Conservation (phyloP, 1,140 invertebrate genomes). For the Lepeophtheirus salmonis region DNA sequence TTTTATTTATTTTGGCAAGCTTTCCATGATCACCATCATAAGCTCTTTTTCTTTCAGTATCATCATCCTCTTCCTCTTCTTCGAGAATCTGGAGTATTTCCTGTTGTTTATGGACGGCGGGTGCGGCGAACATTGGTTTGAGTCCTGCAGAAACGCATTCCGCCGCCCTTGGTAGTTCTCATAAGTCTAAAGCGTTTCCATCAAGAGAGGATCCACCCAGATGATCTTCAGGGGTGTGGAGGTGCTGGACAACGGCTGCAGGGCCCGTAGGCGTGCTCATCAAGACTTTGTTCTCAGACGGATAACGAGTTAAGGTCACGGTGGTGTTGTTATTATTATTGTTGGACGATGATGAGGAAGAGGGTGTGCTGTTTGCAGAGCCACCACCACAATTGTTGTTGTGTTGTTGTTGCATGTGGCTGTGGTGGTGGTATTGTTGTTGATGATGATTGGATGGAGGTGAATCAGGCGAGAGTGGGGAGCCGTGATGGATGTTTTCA, state of each 20-base stretch:
- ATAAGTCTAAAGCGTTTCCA: too few species aligned
- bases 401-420: neutral
- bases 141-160: too few species aligned
- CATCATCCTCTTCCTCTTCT: too few species aligned
- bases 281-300: constrained; percentile 13
- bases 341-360: constrained; percentile 8
- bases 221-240: too few species aligned
- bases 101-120: too few species aligned
- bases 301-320: constrained; percentile 13
- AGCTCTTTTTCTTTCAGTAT: too few species aligned
- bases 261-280: constrained; percentile 19
- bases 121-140: too few species aligned
- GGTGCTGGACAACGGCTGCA: constrained; percentile 16
- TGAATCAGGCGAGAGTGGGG: neutral
- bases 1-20: too few species aligned
- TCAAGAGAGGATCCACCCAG: too few species aligned
- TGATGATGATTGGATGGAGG: neutral
- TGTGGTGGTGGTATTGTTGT: neutral
- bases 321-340: constrained; percentile 21
- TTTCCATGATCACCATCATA: too few species aligned
- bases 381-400: neutral
- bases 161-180: too few species aligned
- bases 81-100: too few species aligned
- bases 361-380: neutral
- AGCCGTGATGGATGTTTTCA: constrained; percentile 27